Evolutionary conservation across 2,888 invertebrate species (phyloP).

Genomic region (Thera obeliscata): DNA sequence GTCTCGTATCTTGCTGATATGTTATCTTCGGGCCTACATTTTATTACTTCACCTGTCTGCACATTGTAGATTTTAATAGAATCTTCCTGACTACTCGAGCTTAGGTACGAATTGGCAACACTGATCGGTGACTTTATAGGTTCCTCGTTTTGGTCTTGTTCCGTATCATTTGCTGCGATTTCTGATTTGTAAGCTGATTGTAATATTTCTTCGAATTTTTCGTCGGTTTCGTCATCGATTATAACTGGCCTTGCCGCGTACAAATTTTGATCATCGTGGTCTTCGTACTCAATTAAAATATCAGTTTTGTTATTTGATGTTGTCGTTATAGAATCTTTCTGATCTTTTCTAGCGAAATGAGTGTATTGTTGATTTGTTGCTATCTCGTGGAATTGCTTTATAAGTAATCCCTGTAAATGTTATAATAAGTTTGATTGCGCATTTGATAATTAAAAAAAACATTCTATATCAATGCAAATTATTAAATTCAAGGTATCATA

Average conservation of each 20-base stretch:
- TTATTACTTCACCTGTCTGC: conserved; percentile 79
- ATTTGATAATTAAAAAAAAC: conserved; percentile 6
- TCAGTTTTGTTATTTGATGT: conserved; percentile 61
- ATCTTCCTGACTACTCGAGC: conserved; percentile 79
- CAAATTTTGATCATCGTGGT: conserved; percentile 60
- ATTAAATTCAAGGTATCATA: not conserved
- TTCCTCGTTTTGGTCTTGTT: conserved; percentile 53
- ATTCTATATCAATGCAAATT: conserved; percentile 10
- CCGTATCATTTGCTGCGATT: conserved; percentile 48
- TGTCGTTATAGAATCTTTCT: conserved; percentile 63
- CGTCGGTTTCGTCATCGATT: conserved; percentile 71
- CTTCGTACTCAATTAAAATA: conserved; percentile 77
- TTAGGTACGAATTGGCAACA: conserved; percentile 69
- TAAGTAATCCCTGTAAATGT: conserved; percentile 78
- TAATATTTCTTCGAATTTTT: conserved; percentile 73
- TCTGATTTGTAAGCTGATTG: conserved; percentile 61
- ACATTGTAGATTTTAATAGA: conserved; percentile 82
- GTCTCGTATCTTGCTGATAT: conserved; percentile 70
- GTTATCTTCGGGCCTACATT: conserved; percentile 78
- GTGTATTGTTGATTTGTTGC: conserved; percentile 74
- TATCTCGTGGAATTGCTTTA: conserved; percentile 77
- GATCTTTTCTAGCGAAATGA: conserved; percentile 63
- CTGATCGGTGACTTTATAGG: conserved; percentile 66
- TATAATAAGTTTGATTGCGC: conserved; percentile 48
- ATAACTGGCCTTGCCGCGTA: conserved; percentile 68